A percentile compares a stretch with the other conserved stretches of the same genome.
phyloP scores from a whole-genome alignment of 2,797 vertebrate species.

The Meda fulgida region DNA sequence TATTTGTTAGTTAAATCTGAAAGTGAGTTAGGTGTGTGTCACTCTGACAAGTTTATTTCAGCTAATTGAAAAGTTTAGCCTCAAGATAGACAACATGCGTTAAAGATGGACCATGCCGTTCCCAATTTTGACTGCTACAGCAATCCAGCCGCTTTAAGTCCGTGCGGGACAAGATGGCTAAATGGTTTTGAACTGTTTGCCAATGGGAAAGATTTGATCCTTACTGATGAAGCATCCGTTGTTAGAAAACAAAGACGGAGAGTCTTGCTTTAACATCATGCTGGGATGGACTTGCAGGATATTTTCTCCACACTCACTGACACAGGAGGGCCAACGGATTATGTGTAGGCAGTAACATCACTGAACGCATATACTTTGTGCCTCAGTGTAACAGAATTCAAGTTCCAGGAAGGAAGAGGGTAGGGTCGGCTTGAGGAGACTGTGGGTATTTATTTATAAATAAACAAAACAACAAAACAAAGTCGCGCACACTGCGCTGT shows the following conservation, averaged over 20 bases:
- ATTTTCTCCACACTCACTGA: too few species aligned
- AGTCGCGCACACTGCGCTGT: too few species aligned
- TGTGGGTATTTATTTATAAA: too few species aligned
- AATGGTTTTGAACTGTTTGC: not conserved
- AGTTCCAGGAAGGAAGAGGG: too few species aligned
- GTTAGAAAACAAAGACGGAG: not conserved
- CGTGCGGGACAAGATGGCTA: not conserved
- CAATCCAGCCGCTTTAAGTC: not conserved
- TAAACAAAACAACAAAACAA: too few species aligned
- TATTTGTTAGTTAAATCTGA: not conserved
- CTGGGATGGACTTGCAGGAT: too few species aligned
- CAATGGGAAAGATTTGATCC: not conserved
- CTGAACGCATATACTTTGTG: too few species aligned
- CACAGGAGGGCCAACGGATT: too few species aligned
- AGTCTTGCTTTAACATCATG: too few species aligned
- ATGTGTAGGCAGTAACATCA: too few species aligned
- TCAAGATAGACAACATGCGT: not conserved
- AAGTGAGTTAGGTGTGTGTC: not conserved
- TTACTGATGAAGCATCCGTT: not conserved
- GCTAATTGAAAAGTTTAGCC: not conserved
- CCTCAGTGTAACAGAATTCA: too few species aligned
- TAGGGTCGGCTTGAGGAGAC: too few species aligned
- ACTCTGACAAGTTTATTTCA: not conserved
- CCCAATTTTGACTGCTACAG: not conserved
- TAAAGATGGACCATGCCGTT: not conserved